phyloP scores from a whole-genome alignment of 1,140 invertebrate species.

The Mactra quadrangularis region DNA sequence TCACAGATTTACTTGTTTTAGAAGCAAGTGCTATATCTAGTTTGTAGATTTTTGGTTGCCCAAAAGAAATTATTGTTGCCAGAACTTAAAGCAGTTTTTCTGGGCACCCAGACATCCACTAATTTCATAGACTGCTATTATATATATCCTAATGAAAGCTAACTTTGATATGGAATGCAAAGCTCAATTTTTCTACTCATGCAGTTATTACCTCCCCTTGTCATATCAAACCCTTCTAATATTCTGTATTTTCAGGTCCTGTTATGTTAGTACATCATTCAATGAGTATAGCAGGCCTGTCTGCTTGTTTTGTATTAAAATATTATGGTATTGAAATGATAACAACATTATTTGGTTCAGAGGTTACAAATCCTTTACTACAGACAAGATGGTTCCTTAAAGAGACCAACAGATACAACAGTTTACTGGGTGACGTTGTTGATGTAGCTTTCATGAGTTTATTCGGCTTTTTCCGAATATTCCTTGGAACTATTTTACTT shows the following conservation, averaged over 20 bases:
- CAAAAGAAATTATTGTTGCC: too few species aligned
- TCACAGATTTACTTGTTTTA: too few species aligned
- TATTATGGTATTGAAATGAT: slow-evolving; percentile 81
- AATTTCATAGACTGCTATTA: too few species aligned
- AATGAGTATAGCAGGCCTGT: slow-evolving; percentile 77
- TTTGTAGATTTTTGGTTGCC: too few species aligned
- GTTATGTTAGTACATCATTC: slow-evolving; percentile 82
- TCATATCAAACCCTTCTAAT: too few species aligned
- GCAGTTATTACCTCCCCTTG: too few species aligned
- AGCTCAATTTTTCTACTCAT: too few species aligned
- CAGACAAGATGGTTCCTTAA: slow-evolving; percentile 82
- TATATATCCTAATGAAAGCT: too few species aligned
- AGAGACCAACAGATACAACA: slow-evolving; percentile 71
- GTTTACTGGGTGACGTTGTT: slow-evolving; percentile 72
- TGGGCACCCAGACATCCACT: too few species aligned
- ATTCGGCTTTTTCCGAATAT: slow-evolving; percentile 79
- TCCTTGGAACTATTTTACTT: slow-evolving; percentile 77
- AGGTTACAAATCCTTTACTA: slow-evolving; percentile 82
- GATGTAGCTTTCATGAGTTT: slow-evolving; percentile 78
- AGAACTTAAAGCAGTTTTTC: too few species aligned
- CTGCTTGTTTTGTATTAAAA: slow-evolving; percentile 69
- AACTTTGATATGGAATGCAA: too few species aligned
- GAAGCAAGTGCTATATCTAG: too few species aligned
- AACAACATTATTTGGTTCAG: slow-evolving; percentile 80
- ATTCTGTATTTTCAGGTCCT: slow-evolving; percentile 76